These are phyloP conservation scores for Stegastes partitus DNA, from an alignment of 2,113 vertebrate genomes.

Conservation along the genomic window DNA sequence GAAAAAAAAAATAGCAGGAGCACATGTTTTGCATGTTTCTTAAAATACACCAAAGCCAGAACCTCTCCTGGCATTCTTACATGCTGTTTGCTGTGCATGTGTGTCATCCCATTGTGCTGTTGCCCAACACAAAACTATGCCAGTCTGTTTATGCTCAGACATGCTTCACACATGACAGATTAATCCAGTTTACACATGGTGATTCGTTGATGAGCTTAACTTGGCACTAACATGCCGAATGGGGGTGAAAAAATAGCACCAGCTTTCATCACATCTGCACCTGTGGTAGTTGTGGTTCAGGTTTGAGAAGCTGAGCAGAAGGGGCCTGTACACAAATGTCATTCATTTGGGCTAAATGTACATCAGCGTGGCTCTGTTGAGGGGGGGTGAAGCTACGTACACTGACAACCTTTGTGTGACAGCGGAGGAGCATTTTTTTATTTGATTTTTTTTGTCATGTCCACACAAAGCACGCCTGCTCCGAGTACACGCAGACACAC, in stretches of 20 bases:
- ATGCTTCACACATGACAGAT: slow-evolving; percentile 10
- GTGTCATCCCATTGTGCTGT: background rate
- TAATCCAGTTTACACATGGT: slow-evolving; percentile 11
- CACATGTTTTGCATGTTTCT: background rate
- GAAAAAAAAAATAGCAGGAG: background rate
- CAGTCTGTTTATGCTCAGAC: background rate
- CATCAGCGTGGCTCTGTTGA: background rate
- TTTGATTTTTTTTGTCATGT: background rate
- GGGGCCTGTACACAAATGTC: slow-evolving; percentile 6
- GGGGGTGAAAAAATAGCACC: background rate
- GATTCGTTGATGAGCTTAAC: slow-evolving; percentile 16
- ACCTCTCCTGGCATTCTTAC: background rate
- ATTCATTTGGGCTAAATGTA: slow-evolving; percentile 21
- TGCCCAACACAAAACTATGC: background rate
- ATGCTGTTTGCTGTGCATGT: background rate
- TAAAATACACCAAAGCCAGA: background rate
- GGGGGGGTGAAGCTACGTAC: background rate
- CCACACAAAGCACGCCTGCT: slow-evolving; percentile 20
- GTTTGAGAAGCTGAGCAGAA: background rate
- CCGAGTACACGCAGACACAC: slow-evolving; percentile 12
- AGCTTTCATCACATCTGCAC: slow-evolving; percentile 25
- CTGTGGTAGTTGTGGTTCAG: slow-evolving; percentile 3
- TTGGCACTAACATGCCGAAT: slow-evolving; percentile 22
- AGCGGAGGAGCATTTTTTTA: background rate
- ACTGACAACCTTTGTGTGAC: background rate